Conservation (phyloP, 1,140 invertebrate species). For the Stenopsyche tienmushanensis region DNA sequence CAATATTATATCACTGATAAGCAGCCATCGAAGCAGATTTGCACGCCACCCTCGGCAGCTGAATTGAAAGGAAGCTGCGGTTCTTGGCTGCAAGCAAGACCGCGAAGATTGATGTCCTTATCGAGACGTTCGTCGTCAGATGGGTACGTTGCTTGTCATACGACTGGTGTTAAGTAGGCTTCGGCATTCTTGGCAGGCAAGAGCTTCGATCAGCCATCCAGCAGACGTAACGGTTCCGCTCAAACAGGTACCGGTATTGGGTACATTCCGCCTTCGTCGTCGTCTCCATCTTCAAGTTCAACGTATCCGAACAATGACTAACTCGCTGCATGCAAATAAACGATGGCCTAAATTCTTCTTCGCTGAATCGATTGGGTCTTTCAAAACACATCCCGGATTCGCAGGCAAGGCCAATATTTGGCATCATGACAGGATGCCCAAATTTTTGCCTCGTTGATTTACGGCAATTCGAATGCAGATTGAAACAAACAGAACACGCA, state of each 20-base stretch:
- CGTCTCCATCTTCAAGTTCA: slow-evolving; percentile 11
- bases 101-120: no score
- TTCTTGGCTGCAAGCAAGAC: no score
- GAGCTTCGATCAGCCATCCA: neutral
- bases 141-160: no score
- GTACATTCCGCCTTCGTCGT: slow-evolving; percentile 8
- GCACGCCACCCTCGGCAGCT: no score
- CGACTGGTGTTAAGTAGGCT: neutral
- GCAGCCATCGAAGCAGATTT: no score
- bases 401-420: neutral
- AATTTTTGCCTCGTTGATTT: neutral
- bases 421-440: neutral
- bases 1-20: no score
- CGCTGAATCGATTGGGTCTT: slow-evolving; percentile 13
- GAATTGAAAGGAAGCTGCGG: no score
- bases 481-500: neutral
- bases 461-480: no score
- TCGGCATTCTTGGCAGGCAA: neutral
- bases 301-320: slow-evolving; percentile 24
- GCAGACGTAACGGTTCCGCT: slow-evolving; percentile 21
- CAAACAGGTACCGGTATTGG: slow-evolving; percentile 8
- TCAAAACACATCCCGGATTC: neutral
- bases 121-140: no score
- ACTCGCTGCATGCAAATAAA: slow-evolving; percentile 8
- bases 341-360: slow-evolving; percentile 9